Evolutionary conservation across 2,797 vertebrate genomes (phyloP), one percentile per base, ranked within the genome.

Genomic region (Potorous gilbertii): DNA sequence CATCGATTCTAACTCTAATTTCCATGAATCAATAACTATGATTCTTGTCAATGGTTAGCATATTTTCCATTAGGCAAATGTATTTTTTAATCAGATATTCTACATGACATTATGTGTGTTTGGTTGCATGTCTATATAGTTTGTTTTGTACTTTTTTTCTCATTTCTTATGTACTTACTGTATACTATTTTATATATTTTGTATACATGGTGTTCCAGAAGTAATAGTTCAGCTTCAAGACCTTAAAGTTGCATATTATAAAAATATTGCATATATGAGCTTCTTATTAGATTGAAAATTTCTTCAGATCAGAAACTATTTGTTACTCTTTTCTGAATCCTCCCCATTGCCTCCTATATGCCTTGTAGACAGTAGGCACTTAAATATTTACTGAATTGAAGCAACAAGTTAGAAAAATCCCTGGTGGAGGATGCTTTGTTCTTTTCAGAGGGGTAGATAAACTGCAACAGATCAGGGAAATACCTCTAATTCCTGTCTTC

Each of bases 371-470:
- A 93, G 92, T 18, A 92, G 11, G 13, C 56, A 95, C 54, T 92
- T 91, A 94, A 59, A 55, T 93, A 56, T n/a, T 57, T 96, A 5
- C 46, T 89, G 55, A 94, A 40, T 59, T 92, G 66, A 2, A 18
- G 94, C 10, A 93, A 12, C 14, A 34, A 92, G 56, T 34, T 55
- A 90, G 74, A 92, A 24, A 95, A 89, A 94, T 95, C 54, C 95
- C 96, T 95, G 90, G 57, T 46, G 94, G 95, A 50, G 50, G 59
- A 93, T 40, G 24, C 90, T 97, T 95, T 92, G 92, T 94, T 94
- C 18, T 95, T 96, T 93, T 81, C 40, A 90, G 18, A 93, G 56
- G 89, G 56, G 11, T 57, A 92, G 57, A 74, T 92, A 55, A 96
- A 92, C 62, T 91, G 18, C 87, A 56, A 13, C 2, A 90, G 54